phyloP scores from a whole-genome alignment of 2,113 vertebrate genomes.

The Bagarius yarrelli region DNA sequence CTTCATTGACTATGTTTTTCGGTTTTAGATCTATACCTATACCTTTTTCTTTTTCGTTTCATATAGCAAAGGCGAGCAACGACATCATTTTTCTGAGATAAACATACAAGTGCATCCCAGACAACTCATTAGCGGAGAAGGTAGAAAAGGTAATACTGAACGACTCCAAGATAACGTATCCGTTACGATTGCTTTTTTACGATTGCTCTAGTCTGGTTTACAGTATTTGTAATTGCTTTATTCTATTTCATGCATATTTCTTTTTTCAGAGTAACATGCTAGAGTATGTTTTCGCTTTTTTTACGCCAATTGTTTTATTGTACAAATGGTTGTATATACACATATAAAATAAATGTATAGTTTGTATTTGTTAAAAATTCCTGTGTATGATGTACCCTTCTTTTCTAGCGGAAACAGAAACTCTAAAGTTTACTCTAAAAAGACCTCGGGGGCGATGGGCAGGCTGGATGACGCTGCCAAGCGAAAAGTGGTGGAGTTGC shows the following conservation, averaged over 20 bases:
- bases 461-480: conserved; percentile 80
- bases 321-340: too few relatives aligned
- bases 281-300: neutral
- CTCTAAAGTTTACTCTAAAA: neutral
- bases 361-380: neutral
- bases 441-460: conserved; percentile 67
- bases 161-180: neutral
- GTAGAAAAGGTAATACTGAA: conserved; percentile 13
- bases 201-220: too few relatives aligned
- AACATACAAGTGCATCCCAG: neutral
- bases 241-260: neutral
- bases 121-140: neutral
- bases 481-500: conserved; percentile 81
- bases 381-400: neutral
- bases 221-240: neutral
- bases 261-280: too few relatives aligned
- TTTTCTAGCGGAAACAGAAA: neutral
- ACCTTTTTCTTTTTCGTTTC: neutral
- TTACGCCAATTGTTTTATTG: neutral
- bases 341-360: neutral
- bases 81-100: neutral
- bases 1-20: neutral
- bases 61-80: neutral
- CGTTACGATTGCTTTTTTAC: neutral
- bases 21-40: too few relatives aligned